These are phyloP conservation scores for Eubucco bourcierii DNA, from an alignment of 2,113 vertebrate genomes.

Conservation along the genomic window DNA sequence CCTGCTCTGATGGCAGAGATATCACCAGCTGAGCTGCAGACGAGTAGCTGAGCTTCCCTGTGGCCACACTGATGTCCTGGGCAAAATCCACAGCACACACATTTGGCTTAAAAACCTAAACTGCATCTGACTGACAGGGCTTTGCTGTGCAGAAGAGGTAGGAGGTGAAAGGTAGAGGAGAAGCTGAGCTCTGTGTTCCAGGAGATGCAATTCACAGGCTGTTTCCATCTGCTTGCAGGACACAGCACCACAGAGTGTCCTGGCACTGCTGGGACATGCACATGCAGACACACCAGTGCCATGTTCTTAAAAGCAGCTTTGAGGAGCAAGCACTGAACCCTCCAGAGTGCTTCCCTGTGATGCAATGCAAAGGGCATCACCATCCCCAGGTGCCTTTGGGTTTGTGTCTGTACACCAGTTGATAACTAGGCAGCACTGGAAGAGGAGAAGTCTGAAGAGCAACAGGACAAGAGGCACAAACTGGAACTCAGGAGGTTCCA, in stretches of 20 bases:
- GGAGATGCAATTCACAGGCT: background rate
- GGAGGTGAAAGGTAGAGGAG: background rate
- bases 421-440: background rate
- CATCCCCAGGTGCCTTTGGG: fast-evolving
- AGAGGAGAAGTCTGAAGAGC: background rate
- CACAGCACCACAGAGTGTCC: background rate
- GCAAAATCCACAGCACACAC: background rate
- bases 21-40: background rate
- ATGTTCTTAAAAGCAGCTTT: background rate
- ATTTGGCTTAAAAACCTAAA: background rate
- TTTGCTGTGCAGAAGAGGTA: background rate
- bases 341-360: fast-evolving
- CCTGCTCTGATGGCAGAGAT: background rate
- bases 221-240: background rate
- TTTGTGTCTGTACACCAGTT: background rate
- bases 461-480: too few species aligned
- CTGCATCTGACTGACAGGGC: background rate
- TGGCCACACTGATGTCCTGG: fast-evolving
- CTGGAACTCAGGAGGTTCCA: background rate
- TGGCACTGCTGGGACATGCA: background rate
- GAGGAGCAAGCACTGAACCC: background rate
- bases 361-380: too few species aligned
- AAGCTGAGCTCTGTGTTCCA: background rate
- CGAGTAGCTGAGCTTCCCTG: background rate
- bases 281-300: fast-evolving